phyloP scores from a whole-genome alignment of 2,113 vertebrate genomes.

The Micromys minutus region DNA sequence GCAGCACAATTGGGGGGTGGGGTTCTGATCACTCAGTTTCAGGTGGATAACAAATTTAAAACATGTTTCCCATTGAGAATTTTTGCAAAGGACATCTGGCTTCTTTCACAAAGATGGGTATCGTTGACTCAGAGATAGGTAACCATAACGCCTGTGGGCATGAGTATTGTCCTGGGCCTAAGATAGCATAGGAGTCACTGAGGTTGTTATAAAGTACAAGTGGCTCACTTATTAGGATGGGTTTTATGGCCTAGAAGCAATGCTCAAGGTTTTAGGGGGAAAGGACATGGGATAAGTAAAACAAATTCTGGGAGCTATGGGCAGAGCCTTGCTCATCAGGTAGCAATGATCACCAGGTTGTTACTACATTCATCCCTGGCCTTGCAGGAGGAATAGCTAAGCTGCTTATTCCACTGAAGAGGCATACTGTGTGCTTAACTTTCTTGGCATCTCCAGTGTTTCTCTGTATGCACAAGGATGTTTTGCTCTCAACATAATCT shows the following conservation, averaged over 20 bases:
- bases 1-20: not conserved
- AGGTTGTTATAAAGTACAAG: not conserved
- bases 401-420: not conserved
- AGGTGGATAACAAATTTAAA: not conserved
- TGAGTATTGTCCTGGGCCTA: not conserved
- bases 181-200: not conserved
- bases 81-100: not conserved
- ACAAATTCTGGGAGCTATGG: not conserved
- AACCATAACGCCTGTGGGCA: not conserved
- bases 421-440: not conserved
- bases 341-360: not conserved
- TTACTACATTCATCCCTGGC: not conserved
- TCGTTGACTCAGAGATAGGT: not conserved
- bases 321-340: not conserved
- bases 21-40: not conserved
- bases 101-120: not conserved
- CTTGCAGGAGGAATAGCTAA: not conserved
- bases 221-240: not conserved
- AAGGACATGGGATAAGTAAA: not conserved
- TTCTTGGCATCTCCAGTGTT: not conserved
- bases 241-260: not conserved
- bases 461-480: not conserved
- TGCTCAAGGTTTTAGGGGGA: not conserved
- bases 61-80: not conserved
- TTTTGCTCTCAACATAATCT: not conserved